A percentile compares a stretch with the other conserved stretches of the same genome.
Conservation (phyloP, 2,797 vertebrate species). For the Hirundo rustica region DNA sequence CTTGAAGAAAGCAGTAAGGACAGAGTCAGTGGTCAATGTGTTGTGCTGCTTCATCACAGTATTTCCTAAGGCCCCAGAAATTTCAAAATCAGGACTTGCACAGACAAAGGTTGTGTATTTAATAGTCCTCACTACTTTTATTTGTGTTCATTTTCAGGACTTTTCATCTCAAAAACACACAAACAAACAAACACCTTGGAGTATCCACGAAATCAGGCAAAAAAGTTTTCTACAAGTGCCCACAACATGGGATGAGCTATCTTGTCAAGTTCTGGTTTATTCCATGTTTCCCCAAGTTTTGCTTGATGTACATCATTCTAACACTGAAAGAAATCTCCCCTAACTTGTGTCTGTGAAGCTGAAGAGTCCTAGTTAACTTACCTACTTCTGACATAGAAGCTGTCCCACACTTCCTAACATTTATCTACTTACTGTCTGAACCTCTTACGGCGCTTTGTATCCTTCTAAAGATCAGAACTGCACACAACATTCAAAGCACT, state of each 20-base stretch:
- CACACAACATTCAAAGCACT: background rate
- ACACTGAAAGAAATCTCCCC: background rate
- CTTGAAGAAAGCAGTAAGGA: background rate
- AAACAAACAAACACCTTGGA: background rate
- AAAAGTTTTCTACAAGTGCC: background rate
- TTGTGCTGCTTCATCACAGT: background rate
- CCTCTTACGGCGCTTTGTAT: background rate
- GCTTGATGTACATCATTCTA: background rate
- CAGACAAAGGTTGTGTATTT: background rate
- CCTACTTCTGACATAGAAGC: background rate
- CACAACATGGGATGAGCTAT: background rate
- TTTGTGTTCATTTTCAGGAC: background rate
- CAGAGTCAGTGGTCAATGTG: background rate
- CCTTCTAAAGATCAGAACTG: background rate
- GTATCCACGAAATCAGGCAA: background rate
- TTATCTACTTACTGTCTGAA: background rate
- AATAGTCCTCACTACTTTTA: background rate
- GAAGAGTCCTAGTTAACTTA: background rate
- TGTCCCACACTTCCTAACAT: background rate
- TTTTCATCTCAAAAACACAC: background rate
- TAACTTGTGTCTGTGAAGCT: background rate
- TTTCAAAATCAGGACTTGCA: background rate
- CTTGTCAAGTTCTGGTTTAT: background rate
- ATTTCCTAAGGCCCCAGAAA: background rate
- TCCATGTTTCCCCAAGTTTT: background rate